These are phyloP conservation scores for Cryptomyrus ogoouensis DNA, from an alignment of 2,113 vertebrate genomes.

Conservation along the genomic window DNA sequence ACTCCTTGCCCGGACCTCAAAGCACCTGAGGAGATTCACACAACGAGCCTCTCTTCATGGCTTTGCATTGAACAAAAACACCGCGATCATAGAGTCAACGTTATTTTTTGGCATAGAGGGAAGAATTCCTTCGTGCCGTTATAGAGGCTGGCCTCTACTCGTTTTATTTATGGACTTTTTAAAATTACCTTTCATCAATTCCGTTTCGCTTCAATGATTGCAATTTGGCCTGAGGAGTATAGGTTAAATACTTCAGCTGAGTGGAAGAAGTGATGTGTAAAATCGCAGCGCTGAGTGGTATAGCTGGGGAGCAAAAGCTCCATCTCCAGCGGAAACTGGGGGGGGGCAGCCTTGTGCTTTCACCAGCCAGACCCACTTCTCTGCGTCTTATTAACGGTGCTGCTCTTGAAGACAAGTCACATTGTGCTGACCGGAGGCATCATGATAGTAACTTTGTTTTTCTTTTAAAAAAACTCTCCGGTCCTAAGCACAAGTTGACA, in stretches of 20 bases:
- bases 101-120: background rate
- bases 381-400: constrained; percentile 28
- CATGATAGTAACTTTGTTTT: background rate
- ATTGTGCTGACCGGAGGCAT: background rate
- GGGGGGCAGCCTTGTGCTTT: background rate
- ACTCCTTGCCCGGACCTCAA: background rate
- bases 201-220: background rate
- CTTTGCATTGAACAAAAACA: background rate
- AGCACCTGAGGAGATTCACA: background rate
- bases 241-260: background rate
- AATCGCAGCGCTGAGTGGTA: background rate
- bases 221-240: constrained; percentile 6
- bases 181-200: background rate
- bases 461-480: background rate
- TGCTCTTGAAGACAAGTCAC: constrained; percentile 9
- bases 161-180: constrained; percentile 11
- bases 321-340: constrained; percentile 25
- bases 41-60: background rate
- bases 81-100: background rate
- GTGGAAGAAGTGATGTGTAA: background rate
- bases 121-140: background rate
- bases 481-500: constrained; percentile 37
- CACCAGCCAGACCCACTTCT: background rate
- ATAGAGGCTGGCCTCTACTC: constrained; percentile 37
- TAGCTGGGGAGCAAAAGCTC: background rate